A percentile compares a stretch with the other conserved stretches of the same genome.
Conservation (phyloP, 1,140 invertebrate genomes). For the Ceratosolen fusciceps region DNA sequence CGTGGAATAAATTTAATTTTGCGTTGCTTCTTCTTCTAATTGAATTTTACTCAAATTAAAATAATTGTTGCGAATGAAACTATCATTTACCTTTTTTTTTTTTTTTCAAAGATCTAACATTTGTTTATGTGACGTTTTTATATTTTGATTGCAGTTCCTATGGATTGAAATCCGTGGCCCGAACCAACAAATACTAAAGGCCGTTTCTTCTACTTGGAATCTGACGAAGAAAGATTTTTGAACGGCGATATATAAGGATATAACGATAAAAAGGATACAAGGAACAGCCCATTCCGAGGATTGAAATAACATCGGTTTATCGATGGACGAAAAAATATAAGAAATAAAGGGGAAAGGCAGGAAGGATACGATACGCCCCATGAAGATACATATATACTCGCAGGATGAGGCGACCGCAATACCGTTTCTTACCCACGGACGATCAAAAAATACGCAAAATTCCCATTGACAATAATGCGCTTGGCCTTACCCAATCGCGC, state of each 20-base stretch:
- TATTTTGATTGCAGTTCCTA: conserved; percentile 3
- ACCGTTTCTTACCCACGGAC: background rate
- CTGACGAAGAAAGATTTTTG: no score
- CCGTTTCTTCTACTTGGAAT: background rate
- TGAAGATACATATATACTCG: background rate
- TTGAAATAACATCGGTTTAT: no score
- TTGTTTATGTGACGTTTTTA: background rate
- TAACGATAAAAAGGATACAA: no score
- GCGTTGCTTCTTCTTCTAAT: no score
- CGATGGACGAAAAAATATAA: background rate
- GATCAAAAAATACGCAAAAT: conserved; percentile 2
- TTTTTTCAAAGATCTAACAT: background rate
- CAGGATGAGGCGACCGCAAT: conserved; percentile 27
- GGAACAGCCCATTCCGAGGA: no score
- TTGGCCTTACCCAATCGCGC: background rate
- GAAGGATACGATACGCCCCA: conserved; percentile 6
- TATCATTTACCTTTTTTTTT: no score
- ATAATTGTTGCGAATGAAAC: no score
- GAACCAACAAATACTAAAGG: no score
- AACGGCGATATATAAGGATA: no score
- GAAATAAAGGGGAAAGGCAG: conserved; percentile 1
- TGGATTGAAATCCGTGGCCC: conserved; percentile 17
- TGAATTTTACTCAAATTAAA: no score
- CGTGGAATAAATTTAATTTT: no score
- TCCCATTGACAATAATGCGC: conserved; percentile 12